Evolutionary conservation across 2,888 invertebrate species (phyloP), one percentile per base, ranked within the genome.

Genomic region (Heliconius hortense): DNA sequence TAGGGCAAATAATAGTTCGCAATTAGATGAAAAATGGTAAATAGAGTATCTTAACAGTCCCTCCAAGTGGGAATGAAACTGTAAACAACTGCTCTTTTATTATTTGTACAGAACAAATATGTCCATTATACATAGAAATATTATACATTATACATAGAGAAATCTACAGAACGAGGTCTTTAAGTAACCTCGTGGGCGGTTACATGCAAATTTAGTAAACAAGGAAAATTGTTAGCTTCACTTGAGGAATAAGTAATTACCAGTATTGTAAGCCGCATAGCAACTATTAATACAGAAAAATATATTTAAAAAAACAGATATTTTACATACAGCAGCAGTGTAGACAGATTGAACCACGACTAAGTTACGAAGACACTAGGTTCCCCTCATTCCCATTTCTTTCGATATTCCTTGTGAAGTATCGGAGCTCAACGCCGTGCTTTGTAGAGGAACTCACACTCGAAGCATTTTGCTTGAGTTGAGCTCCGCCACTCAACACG

Each of bases 141-240:
- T n/a, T n/a, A n/a, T n/a, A n/a, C n/a, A n/a, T n/a, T n/a, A n/a
- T n/a, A n/a, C n/a, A n/a, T 43, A 66, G 43, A 66, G 66, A 66
- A 66, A 66, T 66, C 3, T 26, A 43, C 39, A 66, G 15, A 66
- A 24, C 39, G 64, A 66, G 66, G 39, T 66, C 66, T 66, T 43
- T 24, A 43, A 24, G 1, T 66, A 43, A 66, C 66, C 66, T 66
- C 1, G 63, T 10, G 1, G 1, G 66, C 24, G 39, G 15, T 39
- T 64, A 39, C 39, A 39, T 39, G 39, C 13, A 13, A 35, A 13
- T 66, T 39, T 66, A 66, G 66, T 66, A 66, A 66, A 66, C 24
- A 66, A 66, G 66, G 66, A 43, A 66, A 66, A 66, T 15, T 39
- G 39, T 66, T 15, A 13, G 35, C 15, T 11, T n/a, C 13, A n/a